A percentile compares a stretch with the other conserved stretches of the same genome.
These are phyloP conservation scores for Maccullochella peelii DNA, from an alignment of 2,113 vertebrate species.

Conservation along the genomic window DNA sequence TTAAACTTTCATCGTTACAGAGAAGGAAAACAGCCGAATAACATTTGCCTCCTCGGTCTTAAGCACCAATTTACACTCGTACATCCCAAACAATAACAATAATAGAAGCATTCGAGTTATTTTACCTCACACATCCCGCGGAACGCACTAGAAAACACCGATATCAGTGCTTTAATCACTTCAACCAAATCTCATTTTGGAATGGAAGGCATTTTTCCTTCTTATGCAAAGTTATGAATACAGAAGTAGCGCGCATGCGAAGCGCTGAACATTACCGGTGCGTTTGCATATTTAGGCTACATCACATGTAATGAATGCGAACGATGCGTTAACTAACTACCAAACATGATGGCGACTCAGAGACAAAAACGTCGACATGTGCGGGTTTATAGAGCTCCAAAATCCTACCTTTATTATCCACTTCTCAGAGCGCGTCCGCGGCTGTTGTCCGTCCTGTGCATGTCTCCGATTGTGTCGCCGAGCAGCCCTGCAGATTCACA, in stretches of 20 bases:
- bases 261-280: constrained; percentile 8
- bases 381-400: not conserved
- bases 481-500: constrained; percentile 76
- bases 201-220: not conserved
- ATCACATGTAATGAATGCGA: constrained; percentile 11
- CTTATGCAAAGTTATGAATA: constrained; percentile 60
- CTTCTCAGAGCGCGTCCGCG: constrained; percentile 70
- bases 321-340: constrained; percentile 20
- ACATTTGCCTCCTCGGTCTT: not conserved
- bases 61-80: not conserved
- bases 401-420: constrained; percentile 71
- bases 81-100: not conserved
- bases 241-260: constrained; percentile 37
- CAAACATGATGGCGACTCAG: not conserved
- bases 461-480: constrained; percentile 75
- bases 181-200: not conserved
- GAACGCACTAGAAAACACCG: constrained; percentile 12
- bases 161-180: constrained; percentile 17
- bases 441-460: constrained; percentile 73
- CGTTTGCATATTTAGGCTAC: constrained; percentile 34
- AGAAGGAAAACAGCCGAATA: not conserved
- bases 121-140: not conserved
- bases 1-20: constrained; percentile 54
- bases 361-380: not conserved
- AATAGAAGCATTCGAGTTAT: not conserved